Percentiles rank a stretch among this genome's conserved stretches.
Evolutionary conservation across 2,888 invertebrate genomes (phyloP).

Genomic region (Agrochola litura): DNA sequence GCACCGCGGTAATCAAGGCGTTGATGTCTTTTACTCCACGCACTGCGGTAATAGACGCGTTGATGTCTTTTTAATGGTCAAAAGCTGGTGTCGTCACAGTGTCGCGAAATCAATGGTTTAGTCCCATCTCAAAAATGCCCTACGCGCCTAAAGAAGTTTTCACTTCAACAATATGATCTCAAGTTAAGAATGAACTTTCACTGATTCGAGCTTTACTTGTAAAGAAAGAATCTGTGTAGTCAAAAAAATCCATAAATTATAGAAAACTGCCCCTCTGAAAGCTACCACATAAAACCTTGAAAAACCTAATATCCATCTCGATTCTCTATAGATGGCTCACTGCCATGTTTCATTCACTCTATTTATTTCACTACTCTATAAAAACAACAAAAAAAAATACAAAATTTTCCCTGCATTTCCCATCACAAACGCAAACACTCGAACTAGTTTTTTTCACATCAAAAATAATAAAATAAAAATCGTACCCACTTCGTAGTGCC

Average conservation of each 20-base stretch:
- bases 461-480: conserved; percentile 60
- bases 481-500: conserved; percentile 22
- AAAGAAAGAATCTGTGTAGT: neutral
- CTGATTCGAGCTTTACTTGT: neutral
- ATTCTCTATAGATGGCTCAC: neutral
- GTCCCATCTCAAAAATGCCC: too few species aligned
- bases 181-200: neutral
- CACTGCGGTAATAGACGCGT: too few species aligned
- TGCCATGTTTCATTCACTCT: neutral
- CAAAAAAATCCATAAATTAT: conserved; percentile 52
- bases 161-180: neutral
- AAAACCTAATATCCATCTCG: neutral
- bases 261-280: neutral
- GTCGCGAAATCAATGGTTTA: too few species aligned
- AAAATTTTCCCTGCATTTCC: conserved; percentile 22
- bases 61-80: too few species aligned
- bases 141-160: too few species aligned
- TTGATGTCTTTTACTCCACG: too few species aligned
- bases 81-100: too few species aligned
- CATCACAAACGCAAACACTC: conserved; percentile 51
- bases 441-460: conserved; percentile 43
- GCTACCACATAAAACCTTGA: neutral
- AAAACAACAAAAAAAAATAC: neutral
- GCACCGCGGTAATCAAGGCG: too few species aligned
- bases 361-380: neutral